Evolutionary conservation across 2,113 vertebrate genomes (phyloP).

Genomic region (Cranoglanis bouderius): DNA sequence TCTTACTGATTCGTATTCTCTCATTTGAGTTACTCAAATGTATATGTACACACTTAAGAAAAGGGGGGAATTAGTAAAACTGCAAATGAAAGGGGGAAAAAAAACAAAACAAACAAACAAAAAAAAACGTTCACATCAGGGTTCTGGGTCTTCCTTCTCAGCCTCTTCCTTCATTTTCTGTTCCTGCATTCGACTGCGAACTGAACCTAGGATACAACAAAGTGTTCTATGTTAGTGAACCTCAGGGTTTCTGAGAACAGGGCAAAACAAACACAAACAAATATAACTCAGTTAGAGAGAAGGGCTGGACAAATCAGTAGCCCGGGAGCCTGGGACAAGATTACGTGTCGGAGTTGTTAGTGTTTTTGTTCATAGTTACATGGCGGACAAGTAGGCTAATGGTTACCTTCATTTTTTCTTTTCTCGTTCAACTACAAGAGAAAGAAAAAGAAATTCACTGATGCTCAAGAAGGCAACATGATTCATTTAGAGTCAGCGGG

Average conservation of each 20-base stretch:
- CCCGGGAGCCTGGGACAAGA: neutral
- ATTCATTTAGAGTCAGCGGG: no score
- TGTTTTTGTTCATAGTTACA: neutral
- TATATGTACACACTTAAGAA: neutral
- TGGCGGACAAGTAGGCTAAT: neutral
- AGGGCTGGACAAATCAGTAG: neutral
- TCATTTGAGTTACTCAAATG: neutral
- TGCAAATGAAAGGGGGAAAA: no score
- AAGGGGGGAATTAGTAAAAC: neutral
- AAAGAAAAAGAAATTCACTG: neutral
- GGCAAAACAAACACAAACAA: neutral
- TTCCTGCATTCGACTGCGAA: constrained; percentile 91
- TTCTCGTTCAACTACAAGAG: neutral
- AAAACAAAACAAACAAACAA: no score
- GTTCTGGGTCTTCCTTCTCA: constrained; percentile 69
- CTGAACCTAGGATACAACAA: constrained; percentile 72
- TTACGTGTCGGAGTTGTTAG: neutral
- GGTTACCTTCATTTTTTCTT: neutral
- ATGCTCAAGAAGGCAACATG: no score
- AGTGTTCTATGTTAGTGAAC: neutral
- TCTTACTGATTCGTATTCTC: neutral
- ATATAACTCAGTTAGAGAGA: neutral
- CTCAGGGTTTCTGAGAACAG: neutral
- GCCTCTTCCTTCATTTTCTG: constrained; percentile 90
- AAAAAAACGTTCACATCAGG: constrained; percentile 21